These are phyloP conservation scores for Eupithecia pulchellata DNA, from an alignment of 2,888 invertebrate species.

Conservation along the genomic window DNA sequence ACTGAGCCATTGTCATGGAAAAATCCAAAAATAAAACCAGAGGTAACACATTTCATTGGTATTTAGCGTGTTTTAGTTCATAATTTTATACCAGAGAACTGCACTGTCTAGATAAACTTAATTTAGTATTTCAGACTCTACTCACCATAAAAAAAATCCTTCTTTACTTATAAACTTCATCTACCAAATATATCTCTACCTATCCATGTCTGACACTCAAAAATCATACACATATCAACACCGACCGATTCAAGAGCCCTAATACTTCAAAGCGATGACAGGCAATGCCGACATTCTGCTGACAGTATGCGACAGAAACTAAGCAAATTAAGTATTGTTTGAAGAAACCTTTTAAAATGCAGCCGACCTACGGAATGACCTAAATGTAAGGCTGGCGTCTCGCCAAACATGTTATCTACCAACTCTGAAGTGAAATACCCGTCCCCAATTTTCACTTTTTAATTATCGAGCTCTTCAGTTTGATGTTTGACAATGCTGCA, in stretches of 20 bases:
- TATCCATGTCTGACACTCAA: not conserved
- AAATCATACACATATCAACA: not conserved
- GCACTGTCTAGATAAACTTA: too few relatives aligned
- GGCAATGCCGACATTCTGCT: conserved; percentile 14
- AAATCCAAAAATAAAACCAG: too few relatives aligned
- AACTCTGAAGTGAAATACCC: conserved; percentile 66
- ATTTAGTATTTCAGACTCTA: too few relatives aligned
- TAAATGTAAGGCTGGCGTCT: conserved; percentile 71
- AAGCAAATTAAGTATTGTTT: conserved; percentile 38
- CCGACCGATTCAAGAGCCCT: not conserved
- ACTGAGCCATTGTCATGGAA: too few relatives aligned
- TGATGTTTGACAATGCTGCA: conserved; percentile 61
- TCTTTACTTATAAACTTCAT: too few relatives aligned
- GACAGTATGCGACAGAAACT: conserved; percentile 28
- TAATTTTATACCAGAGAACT: too few relatives aligned
- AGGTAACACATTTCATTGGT: too few relatives aligned
- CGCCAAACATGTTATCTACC: conserved; percentile 75
- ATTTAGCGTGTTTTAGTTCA: too few relatives aligned
- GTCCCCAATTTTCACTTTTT: conserved; percentile 79
- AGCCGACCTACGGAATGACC: conserved; percentile 69
- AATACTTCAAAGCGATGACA: conserved; percentile 9
- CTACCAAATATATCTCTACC: too few relatives aligned
- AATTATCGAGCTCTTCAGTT: conserved; percentile 75
- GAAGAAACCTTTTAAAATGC: conserved; percentile 48
- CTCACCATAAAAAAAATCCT: too few relatives aligned